Evolutionary conservation across 1,140 invertebrate genomes (phyloP).

Genomic region (Drosophila triauraria): DNA sequence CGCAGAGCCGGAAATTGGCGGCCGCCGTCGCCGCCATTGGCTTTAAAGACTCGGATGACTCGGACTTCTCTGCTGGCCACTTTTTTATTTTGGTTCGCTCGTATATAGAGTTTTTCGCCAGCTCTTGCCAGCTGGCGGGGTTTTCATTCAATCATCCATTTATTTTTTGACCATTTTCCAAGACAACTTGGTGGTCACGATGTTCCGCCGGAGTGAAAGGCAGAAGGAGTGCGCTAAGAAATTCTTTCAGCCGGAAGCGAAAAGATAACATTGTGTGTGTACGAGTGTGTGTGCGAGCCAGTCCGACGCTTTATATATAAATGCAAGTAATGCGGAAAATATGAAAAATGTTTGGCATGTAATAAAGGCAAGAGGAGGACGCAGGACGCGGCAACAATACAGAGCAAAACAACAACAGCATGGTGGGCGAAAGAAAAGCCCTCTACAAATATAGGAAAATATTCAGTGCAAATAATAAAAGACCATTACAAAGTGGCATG

Average conservation of each 20-base stretch:
- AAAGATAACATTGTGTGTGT: conserved; percentile 76
- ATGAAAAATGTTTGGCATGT: conserved; percentile 82
- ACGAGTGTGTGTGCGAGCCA: conserved; percentile 28
- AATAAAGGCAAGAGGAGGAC: conserved; percentile 60
- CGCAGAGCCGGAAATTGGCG: conserved; percentile 74
- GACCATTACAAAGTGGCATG: conserved; percentile 70
- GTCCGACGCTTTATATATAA: conserved; percentile 77
- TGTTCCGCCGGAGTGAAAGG: conserved; percentile 37
- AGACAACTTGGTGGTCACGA: conserved; percentile 82
- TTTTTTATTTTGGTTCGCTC: conserved; percentile 60
- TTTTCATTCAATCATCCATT: conserved; percentile 83
- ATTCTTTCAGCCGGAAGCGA: conserved; percentile 82
- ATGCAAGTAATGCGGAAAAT: conserved; percentile 83
- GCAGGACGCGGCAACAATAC: conserved; percentile 15
- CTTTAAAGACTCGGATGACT: conserved; percentile 80
- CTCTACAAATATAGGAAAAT: conserved; percentile 53
- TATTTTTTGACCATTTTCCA: conserved; percentile 83
- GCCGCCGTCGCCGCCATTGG: conserved; percentile 61
- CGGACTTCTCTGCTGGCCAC: conserved; percentile 75
- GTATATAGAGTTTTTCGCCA: conserved; percentile 39
- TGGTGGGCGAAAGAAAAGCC: conserved; percentile 27
- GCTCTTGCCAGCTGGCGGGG: conserved; percentile 79
- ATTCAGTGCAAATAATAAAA: conserved; percentile 68
- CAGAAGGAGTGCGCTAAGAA: conserved; percentile 62
- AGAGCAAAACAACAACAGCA: conserved; percentile 21